Conservation (phyloP, 2,888 invertebrate species). For the Folsomia manolachei region DNA sequence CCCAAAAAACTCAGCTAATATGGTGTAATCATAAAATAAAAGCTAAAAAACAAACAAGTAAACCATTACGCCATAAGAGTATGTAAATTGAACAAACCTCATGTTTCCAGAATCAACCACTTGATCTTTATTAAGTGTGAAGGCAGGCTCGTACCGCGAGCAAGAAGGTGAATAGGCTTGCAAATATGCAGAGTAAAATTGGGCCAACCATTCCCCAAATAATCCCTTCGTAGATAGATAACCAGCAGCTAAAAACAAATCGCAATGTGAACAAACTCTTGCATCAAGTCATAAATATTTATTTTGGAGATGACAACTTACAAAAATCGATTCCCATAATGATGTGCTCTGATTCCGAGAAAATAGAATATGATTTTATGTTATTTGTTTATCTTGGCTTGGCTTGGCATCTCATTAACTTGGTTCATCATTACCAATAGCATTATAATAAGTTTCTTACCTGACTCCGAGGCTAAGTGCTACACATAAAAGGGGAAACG, state of each 20-base stretch:
- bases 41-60: neutral
- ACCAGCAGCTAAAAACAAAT: slow-evolving; percentile 76
- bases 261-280: neutral
- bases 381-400: too few relatives aligned
- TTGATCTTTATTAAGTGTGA: slow-evolving; percentile 84
- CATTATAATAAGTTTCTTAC: too few relatives aligned
- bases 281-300: neutral
- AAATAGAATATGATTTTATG: too few relatives aligned
- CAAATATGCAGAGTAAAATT: slow-evolving; percentile 65
- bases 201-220: slow-evolving; percentile 95
- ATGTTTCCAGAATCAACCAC: slow-evolving; percentile 82
- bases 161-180: slow-evolving; percentile 75
- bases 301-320: slow-evolving; percentile 59
- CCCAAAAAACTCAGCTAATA: too few relatives aligned
- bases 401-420: too few relatives aligned
- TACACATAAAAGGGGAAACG: slow-evolving; percentile 84
- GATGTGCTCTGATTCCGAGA: slow-evolving; percentile 89
- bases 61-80: neutral
- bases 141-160: slow-evolving; percentile 86
- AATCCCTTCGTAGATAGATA: slow-evolving; percentile 86
- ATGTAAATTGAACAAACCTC: slow-evolving; percentile 57
- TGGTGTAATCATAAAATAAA: neutral
- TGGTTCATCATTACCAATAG: too few relatives aligned
- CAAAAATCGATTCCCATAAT: slow-evolving; percentile 92
- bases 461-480: slow-evolving; percentile 87